Evolutionary conservation across 2,797 vertebrate species (phyloP), one percentile per base, ranked within the genome.

Genomic region (Tinamus major): DNA sequence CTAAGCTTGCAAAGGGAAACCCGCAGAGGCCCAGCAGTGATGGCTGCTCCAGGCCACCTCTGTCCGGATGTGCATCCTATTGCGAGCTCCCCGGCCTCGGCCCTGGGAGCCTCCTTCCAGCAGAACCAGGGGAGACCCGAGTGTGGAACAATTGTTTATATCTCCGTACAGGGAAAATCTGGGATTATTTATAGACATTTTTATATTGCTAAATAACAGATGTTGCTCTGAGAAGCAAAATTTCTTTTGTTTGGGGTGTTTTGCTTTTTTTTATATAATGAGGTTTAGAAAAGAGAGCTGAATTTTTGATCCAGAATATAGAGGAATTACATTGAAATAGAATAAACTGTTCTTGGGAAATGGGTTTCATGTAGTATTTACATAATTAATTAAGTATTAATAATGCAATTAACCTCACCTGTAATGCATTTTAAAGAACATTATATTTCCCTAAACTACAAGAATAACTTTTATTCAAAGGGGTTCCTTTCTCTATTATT

Each of bases 161-260:
- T 90, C 77, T 77, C 58, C 84, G 91, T 67, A 94, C 92, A 85
- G 87, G 89, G 87, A 83, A 94, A 97, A 97, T 97, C 96, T 97
- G 97, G 97, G 97, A 97, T 97, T 97, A 97, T 97, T 98, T 97
- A 97, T 94, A 95, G 89, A 96, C 92, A 96, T 96, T 96, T 94
- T 95, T 95, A 97, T 55, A 2, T 97, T 97, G 93, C 95, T 96
- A 94, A 96, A 94, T 91, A 97, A 96, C 97, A 98, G 97, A 97
- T 96, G 97, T 85, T 89, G 31, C 77, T 89, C 77, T 94, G 76
- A 96, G 95, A 94, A 96, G 88, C 69, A 89, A 90, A 93, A 89
- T 24, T 78, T 94, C 75, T 94, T 94, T 93, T 90, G 61, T 74
- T 64, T 59, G 35, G 24, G 12, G 18, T 7, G 11, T 14, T 39